Base-by-base conservation (phyloP, 2,888 invertebrate genomes). In the Tetragonisca angustula region DNA sequence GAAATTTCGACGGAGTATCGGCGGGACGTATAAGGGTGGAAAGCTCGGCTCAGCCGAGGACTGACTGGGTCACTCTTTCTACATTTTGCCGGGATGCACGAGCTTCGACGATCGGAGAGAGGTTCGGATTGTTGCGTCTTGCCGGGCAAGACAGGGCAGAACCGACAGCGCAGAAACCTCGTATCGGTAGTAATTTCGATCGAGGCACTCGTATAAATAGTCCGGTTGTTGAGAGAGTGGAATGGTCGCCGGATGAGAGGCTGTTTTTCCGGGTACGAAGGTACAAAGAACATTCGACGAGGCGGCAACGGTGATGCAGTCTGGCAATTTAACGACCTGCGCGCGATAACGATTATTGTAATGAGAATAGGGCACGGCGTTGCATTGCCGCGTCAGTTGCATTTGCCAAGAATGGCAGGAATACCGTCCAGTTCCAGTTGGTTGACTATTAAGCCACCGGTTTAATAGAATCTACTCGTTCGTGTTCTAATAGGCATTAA, bases 281-380 rank as follows among this genome's bases (percentile, higher is more conserved):
- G 65, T 69, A 21, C 59, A 32, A 67, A 49, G 69, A 64, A 61
- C 64, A 49, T 69, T 76, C 68, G 69, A 59, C 61, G 59, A 59
- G 70, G 61, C 71, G 61, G 69, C 79, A 73, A 81, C 72, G 52
- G 73, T 67, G 65, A 83, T 76, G 59, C n/a, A 70, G 36, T 15
- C 50, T 43, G 72, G 81, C 76, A 69, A 62, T 24, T 76, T 79
- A 83, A 79, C 81, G 81, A 70, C 73, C 68, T 19, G 64, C n/a
- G 21, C 61, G 74, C 83, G 83, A 75, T 83, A 84, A 84, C 84
- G 83, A 79, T 84, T 85, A 85, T 76, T 65, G 84, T 59, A 79
- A 83, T 49, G 83, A 65, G 36, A 74, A 70, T 56, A 74, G 79
- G 32, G 67, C 2, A 67, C 54, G 56, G 43, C 36, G 76, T 76